Evolutionary conservation across 2,113 vertebrate species (phyloP).

Genomic region (Hirundichthys speculiger): DNA sequence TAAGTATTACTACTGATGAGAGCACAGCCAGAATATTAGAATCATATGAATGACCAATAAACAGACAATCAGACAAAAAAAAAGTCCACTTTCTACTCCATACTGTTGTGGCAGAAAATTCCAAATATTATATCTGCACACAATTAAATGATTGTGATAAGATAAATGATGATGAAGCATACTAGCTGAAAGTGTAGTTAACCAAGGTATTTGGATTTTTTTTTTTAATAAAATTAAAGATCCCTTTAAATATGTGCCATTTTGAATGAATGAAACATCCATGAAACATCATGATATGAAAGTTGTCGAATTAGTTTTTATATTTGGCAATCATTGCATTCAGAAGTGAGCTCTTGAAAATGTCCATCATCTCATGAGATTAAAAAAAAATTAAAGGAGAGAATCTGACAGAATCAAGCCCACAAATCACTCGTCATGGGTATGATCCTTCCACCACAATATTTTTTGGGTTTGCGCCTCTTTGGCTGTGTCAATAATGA

Average conservation of each 20-base stretch:
- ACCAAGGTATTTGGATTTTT: neutral
- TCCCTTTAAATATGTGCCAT: neutral
- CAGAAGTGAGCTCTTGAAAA: neutral
- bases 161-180: no score
- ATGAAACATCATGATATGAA: no score
- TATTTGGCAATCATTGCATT: neutral
- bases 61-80: no score
- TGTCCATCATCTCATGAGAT: neutral
- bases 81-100: no score
- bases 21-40: constrained; percentile 46
- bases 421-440: constrained; percentile 4
- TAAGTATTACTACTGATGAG: neutral
- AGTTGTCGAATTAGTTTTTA: neutral
- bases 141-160: no score
- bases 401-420: constrained; percentile 1
- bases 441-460: constrained; percentile 24
- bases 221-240: neutral
- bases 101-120: no score
- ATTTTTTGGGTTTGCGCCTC: neutral
- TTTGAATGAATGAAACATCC: neutral
- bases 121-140: no score
- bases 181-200: no score
- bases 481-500: constrained; percentile 20
- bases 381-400: constrained; percentile 9
- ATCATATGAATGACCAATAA: no score